Percentiles rank a stretch among this genome's conserved stretches.
phyloP scores from a whole-genome alignment of 1,140 invertebrate species.

The Chlorops oryzae region DNA sequence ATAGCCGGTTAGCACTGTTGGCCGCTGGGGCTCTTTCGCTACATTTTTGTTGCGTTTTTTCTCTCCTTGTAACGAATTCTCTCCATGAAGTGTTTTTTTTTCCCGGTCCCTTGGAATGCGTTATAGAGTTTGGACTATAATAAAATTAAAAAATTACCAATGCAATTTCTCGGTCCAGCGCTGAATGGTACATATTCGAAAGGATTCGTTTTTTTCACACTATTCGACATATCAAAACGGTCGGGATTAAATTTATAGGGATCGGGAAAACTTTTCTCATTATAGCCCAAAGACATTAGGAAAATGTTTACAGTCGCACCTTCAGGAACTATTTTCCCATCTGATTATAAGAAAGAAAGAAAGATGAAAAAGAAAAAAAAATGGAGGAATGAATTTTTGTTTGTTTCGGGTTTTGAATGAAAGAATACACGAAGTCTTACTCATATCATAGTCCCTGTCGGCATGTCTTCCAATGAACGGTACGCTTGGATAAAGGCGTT shows the following conservation, averaged over 20 bases:
- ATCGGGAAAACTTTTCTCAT: slow-evolving; percentile 57
- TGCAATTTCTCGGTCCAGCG: slow-evolving; percentile 41
- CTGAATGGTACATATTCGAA: slow-evolving; percentile 59
- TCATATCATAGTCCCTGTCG: slow-evolving; percentile 33
- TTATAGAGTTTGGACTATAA: slow-evolving; percentile 1
- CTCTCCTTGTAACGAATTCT: too few species aligned
- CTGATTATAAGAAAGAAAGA: slow-evolving; percentile 12
- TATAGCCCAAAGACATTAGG: slow-evolving; percentile 27
- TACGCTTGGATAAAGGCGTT: slow-evolving; percentile 62
- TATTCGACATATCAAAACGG: slow-evolving; percentile 55
- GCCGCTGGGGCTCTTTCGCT: too few species aligned
- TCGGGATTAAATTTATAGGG: slow-evolving; percentile 71
- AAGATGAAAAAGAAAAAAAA: neutral
- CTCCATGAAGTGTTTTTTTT: too few species aligned
- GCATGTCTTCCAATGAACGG: slow-evolving; percentile 55
- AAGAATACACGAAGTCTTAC: slow-evolving; percentile 14
- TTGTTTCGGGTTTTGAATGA: neutral
- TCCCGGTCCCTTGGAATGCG: too few species aligned
- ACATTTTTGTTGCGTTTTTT: neutral
- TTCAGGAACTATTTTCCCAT: slow-evolving; percentile 28
- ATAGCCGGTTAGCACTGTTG: too few species aligned
- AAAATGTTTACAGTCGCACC: slow-evolving; percentile 27
- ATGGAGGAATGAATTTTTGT: too few species aligned
- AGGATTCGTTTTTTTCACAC: slow-evolving; percentile 40
- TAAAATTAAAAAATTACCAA: slow-evolving; percentile 18